Percentiles rank a stretch among this genome's conserved stretches.
Conservation (phyloP, 2,888 invertebrate genomes). For the Melolontha melolontha region DNA sequence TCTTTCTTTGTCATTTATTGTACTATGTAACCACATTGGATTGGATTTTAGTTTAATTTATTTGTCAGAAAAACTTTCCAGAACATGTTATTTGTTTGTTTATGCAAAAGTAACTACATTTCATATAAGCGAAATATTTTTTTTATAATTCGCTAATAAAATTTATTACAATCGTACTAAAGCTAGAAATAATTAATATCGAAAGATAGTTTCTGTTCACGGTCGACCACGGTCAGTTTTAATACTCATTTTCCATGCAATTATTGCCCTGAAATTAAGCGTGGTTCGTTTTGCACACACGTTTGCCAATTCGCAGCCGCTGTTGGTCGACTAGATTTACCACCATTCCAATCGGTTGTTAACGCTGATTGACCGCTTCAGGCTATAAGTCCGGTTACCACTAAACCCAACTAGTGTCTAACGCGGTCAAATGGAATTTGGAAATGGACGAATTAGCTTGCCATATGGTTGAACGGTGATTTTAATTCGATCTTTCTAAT, state of each 20-base stretch:
- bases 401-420: conserved; percentile 8
- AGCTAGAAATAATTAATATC: conserved; percentile 23
- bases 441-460: conserved; percentile 23
- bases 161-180: neutral
- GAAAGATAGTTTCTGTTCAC: conserved; percentile 5
- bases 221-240: neutral
- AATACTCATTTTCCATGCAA: conserved; percentile 31
- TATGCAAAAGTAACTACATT: no score
- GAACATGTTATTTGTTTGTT: no score
- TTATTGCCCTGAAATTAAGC: conserved; percentile 23
- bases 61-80: no score
- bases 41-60: no score
- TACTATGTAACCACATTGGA: no score
- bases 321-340: conserved; percentile 27
- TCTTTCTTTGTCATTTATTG: no score
- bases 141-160: no score
- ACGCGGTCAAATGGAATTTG: conserved; percentile 30
- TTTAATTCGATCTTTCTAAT: no score
- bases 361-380: conserved; percentile 31
- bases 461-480: neutral
- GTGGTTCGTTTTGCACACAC: conserved; percentile 30
- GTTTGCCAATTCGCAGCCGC: conserved; percentile 34
- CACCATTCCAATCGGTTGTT: conserved; percentile 35
- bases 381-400: conserved; percentile 25
- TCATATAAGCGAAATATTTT: no score